Evolutionary conservation across 2,113 vertebrate genomes (phyloP).

Genomic region (Procapra przewalskii): DNA sequence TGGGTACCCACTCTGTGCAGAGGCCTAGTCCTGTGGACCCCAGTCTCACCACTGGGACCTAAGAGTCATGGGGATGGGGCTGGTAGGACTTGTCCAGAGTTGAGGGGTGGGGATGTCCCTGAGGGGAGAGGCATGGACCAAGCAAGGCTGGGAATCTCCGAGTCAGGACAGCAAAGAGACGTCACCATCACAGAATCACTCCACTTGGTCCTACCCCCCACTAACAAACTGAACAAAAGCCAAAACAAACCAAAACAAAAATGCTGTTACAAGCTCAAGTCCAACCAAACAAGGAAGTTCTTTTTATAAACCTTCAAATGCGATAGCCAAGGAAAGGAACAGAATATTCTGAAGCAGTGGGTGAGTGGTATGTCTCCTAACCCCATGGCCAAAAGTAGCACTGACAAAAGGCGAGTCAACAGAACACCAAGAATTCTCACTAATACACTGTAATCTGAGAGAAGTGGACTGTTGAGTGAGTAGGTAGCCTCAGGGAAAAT

Average conservation of each 20-base stretch:
- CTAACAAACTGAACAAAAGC: background rate
- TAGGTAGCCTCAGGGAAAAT: background rate
- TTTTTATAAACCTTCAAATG: constrained; percentile 35
- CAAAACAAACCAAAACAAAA: background rate
- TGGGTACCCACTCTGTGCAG: background rate
- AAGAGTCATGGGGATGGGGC: background rate
- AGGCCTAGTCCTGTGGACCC: background rate
- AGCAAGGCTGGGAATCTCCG: background rate
- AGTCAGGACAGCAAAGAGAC: background rate
- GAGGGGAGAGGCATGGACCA: background rate
- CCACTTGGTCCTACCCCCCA: background rate
- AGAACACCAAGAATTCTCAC: background rate
- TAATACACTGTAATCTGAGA: background rate
- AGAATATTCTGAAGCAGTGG: background rate
- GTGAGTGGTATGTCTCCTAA: background rate
- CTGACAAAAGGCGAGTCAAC: background rate
- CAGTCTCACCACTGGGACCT: background rate
- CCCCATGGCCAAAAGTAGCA: background rate
- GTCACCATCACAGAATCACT: background rate
- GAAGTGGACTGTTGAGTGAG: background rate
- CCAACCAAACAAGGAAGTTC: background rate
- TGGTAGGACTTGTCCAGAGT: background rate
- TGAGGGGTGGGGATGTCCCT: background rate
- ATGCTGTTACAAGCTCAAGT: background rate
- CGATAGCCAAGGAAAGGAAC: background rate